Conservation (phyloP, 1,140 invertebrate species). For the Pseudomyrmex cubaensis region DNA sequence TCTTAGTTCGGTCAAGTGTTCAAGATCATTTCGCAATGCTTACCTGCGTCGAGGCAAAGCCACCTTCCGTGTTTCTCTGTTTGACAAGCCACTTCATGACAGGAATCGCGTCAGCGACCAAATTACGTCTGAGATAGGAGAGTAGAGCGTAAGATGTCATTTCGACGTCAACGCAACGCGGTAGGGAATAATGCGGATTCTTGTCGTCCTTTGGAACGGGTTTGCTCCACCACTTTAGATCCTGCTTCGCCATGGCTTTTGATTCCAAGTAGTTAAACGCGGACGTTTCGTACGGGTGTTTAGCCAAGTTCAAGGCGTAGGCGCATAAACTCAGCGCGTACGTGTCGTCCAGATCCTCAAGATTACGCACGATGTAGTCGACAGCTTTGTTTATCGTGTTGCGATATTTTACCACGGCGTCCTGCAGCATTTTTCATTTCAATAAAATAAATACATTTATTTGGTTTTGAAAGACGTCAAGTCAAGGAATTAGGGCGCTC, state of each 20-base stretch:
- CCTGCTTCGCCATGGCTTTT: constrained; percentile 82
- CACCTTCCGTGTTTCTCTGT: constrained; percentile 92
- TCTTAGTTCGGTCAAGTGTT: not conserved
- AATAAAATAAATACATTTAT: not conserved
- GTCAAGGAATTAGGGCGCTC: constrained; percentile 54
- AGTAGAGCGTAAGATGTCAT: constrained; percentile 94
- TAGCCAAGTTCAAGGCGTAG: constrained; percentile 91
- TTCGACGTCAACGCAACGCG: constrained; percentile 93
- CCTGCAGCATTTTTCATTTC: constrained; percentile 64
- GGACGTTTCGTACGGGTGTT: constrained; percentile 88
- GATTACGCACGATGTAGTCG: constrained; percentile 91
- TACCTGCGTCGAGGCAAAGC: constrained; percentile 92
- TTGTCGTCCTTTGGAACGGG: constrained; percentile 87
- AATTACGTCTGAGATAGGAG: constrained; percentile 88
- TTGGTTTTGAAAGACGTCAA: not conserved
- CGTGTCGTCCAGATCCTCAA: constrained; percentile 89
- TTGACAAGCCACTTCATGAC: constrained; percentile 94
- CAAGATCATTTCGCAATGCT: not conserved
- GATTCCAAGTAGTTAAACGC: constrained; percentile 90
- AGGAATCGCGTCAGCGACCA: constrained; percentile 90
- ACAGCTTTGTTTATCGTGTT: constrained; percentile 91
- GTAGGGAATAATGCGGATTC: constrained; percentile 90
- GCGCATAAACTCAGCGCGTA: constrained; percentile 93
- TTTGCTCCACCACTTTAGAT: constrained; percentile 91
- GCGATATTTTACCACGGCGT: constrained; percentile 83